phyloP scores from a whole-genome alignment of 2,888 invertebrate genomes.

The Drosophila mercatorum region DNA sequence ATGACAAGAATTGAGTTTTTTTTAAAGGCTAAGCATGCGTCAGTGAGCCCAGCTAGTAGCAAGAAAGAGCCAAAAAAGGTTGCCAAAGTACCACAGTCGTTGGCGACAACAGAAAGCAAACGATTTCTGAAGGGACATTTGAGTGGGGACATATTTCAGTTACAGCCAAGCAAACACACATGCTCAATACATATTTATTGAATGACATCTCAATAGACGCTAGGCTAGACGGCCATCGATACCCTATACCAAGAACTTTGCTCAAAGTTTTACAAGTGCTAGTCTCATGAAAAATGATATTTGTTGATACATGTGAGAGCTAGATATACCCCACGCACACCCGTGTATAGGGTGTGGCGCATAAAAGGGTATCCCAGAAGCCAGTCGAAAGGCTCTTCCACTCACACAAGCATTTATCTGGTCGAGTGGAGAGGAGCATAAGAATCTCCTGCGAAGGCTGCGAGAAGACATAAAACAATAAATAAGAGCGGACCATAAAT shows the following conservation, averaged over 20 bases:
- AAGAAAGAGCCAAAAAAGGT: slow-evolving; percentile 17
- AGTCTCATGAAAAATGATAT: no score
- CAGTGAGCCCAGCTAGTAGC: slow-evolving; percentile 6
- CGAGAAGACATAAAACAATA: slow-evolving; percentile 54
- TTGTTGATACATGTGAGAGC: no score
- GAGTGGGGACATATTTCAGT: slow-evolving; percentile 72
- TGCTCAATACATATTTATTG: slow-evolving; percentile 11
- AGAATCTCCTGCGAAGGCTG: slow-evolving; percentile 41
- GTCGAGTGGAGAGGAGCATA: slow-evolving; percentile 24
- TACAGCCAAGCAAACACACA: slow-evolving; percentile 16
- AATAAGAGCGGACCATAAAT: slow-evolving; percentile 67
- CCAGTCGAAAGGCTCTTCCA: slow-evolving; percentile 49
- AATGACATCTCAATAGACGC: background rate
- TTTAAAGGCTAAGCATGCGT: slow-evolving; percentile 14
- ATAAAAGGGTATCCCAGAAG: slow-evolving; percentile 56
- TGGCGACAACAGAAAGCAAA: slow-evolving; percentile 35
- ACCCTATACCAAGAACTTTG: background rate
- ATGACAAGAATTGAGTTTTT: slow-evolving; percentile 30
- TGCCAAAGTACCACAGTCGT: slow-evolving; percentile 15
- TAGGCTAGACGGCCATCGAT: background rate
- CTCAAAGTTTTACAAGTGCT: no score
- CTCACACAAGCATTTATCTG: slow-evolving; percentile 69
- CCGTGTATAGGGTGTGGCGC: background rate
- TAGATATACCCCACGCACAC: slow-evolving; percentile 5
- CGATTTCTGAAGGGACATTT: slow-evolving; percentile 35